These are phyloP conservation scores for Nerophis ophidion DNA, from an alignment of 2,113 vertebrate species.

Conservation along the genomic window DNA sequence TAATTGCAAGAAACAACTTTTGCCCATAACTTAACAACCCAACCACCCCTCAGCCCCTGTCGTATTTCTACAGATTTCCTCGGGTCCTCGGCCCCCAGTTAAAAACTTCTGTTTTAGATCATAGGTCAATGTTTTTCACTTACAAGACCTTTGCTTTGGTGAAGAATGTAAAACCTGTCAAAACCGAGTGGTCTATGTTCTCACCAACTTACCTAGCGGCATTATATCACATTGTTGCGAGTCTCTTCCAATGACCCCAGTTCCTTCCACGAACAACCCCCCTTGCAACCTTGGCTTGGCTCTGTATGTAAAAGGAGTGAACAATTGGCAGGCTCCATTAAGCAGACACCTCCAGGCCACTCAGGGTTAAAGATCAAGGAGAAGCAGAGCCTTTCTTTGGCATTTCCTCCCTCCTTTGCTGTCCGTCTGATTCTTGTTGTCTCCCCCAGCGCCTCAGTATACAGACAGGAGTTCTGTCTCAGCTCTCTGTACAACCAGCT, in stretches of 20 bases:
- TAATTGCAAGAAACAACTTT: no score
- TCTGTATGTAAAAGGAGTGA: constrained; percentile 49
- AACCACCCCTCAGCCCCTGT: no score
- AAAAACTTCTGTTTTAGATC: no score
- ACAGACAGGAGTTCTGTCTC: constrained; percentile 32
- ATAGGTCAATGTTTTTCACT: no score
- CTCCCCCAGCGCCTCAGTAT: constrained; percentile 9
- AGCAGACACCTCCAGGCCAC: constrained; percentile 44
- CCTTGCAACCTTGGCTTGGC: constrained; percentile 25
- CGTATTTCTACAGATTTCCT: no score
- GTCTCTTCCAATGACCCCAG: constrained; percentile 28
- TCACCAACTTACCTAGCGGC: background rate
- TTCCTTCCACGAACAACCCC: constrained; percentile 23
- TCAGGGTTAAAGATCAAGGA: constrained; percentile 28
- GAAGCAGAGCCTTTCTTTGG: constrained; percentile 19
- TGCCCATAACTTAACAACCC: no score
- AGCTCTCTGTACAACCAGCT: constrained; percentile 50
- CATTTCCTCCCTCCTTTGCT: constrained; percentile 16
- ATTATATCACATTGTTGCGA: constrained; percentile 5
- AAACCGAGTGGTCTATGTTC: no score
- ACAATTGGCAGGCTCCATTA: constrained; percentile 50
- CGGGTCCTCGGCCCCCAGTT: no score
- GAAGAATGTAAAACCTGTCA: no score
- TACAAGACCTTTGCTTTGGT: no score
- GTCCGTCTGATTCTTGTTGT: constrained; percentile 3